Percentiles rank a stretch among this genome's conserved stretches.
phyloP scores from a whole-genome alignment of 2,888 invertebrate genomes.

The Vesta saturnalis region DNA sequence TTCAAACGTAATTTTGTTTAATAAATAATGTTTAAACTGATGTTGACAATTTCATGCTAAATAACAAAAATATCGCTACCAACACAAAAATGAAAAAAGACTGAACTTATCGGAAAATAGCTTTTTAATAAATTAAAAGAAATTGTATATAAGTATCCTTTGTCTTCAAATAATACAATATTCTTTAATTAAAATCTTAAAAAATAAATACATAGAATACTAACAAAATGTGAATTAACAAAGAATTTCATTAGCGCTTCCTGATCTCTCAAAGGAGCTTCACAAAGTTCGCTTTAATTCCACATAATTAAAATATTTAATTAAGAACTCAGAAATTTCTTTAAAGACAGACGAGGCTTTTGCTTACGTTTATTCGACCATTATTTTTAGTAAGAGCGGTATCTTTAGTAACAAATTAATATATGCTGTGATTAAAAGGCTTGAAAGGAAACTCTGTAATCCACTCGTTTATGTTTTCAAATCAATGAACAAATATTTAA shows the following conservation, averaged over 20 bases:
- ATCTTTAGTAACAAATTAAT: slow-evolving; percentile 33
- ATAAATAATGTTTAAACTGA: no score
- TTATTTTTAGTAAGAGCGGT: slow-evolving; percentile 29
- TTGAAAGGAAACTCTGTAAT: slow-evolving; percentile 28
- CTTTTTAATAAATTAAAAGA: not conserved
- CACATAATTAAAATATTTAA: slow-evolving; percentile 52
- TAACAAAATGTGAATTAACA: slow-evolving; percentile 46
- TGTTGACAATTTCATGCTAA: no score
- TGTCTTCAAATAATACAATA: slow-evolving; percentile 23
- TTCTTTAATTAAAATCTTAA: slow-evolving; percentile 37
- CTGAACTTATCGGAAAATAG: no score
- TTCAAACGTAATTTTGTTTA: no score
- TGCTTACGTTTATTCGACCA: slow-evolving; percentile 29
- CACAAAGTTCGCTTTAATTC: slow-evolving; percentile 44
- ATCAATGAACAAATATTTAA: slow-evolving; percentile 43
- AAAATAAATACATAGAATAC: slow-evolving; percentile 36
- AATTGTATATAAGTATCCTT: not conserved
- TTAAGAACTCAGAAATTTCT: slow-evolving; percentile 48
- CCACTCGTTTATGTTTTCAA: slow-evolving; percentile 37
- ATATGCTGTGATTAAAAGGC: slow-evolving; percentile 29
- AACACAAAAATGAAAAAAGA: no score
- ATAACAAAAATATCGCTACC: no score
- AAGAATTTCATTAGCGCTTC: slow-evolving; percentile 50
- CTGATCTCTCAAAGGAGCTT: slow-evolving; percentile 47
- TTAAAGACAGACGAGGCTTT: slow-evolving; percentile 31